Percentiles rank a stretch among this genome's conserved stretches.
Conservation (phyloP, 2,113 vertebrate species). For the Mohoua ochrocephala region DNA sequence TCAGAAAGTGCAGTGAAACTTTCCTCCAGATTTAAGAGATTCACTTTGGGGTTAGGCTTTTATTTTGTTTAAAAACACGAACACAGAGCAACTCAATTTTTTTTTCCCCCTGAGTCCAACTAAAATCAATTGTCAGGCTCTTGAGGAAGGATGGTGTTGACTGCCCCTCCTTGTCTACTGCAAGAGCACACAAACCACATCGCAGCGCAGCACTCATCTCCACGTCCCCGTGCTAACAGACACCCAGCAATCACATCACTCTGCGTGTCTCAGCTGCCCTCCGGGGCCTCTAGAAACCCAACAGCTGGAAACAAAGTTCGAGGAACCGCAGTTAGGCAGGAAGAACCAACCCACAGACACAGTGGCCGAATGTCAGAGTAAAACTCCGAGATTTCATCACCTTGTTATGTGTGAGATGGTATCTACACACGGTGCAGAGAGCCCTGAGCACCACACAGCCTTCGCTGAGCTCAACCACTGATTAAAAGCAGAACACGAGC, state of each 20-base stretch:
- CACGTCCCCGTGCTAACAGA: not conserved
- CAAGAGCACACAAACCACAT: not conserved
- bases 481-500: not conserved
- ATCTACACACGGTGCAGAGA: not conserved
- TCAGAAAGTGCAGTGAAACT: not conserved
- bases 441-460: not conserved
- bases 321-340: not conserved
- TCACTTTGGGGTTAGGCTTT: not conserved
- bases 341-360: not conserved
- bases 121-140: conserved; percentile 19
- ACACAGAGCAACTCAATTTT: not conserved
- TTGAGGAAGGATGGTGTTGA: not conserved
- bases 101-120: not conserved
- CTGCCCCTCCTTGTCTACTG: not conserved
- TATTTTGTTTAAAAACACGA: not conserved
- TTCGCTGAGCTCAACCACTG: not conserved
- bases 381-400: not conserved
- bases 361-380: not conserved
- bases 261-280: not conserved
- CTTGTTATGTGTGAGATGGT: accelerated
- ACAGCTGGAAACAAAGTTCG: not conserved
- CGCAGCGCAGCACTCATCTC: not conserved
- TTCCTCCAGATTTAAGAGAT: not conserved
- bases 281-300: not conserved
- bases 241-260: not conserved